Evolutionary conservation across 2,888 invertebrate genomes (phyloP).

Genomic region (Scaptomyza reducta): DNA sequence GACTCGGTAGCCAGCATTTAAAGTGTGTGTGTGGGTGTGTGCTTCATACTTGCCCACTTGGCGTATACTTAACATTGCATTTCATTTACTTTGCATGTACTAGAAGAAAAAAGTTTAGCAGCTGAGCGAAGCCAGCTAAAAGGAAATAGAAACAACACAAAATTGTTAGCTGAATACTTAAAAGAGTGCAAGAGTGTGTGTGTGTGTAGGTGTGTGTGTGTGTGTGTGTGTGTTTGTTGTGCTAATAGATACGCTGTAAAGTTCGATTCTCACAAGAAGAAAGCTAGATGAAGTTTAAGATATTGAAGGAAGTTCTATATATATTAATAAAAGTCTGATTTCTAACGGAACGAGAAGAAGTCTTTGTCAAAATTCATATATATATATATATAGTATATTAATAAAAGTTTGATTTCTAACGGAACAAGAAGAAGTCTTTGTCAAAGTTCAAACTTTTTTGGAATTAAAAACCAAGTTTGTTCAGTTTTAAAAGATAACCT

Average conservation of each 20-base stretch:
- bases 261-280: neutral
- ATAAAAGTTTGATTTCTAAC: no score
- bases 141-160: conserved; percentile 26
- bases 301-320: neutral
- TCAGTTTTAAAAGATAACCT: no score
- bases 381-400: no score
- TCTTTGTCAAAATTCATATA: no score
- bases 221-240: neutral
- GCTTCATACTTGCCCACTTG: conserved; percentile 37
- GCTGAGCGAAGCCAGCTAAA: conserved; percentile 22
- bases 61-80: conserved; percentile 52
- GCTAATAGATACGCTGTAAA: conserved; percentile 19
- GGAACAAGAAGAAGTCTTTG: no score
- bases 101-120: conserved; percentile 31
- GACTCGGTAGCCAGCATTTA: neutral
- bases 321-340: neutral
- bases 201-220: neutral
- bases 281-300: neutral
- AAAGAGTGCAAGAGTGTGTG: neutral
- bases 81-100: conserved; percentile 42
- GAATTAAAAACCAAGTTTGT: neutral
- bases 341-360: no score
- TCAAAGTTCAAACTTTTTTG: neutral
- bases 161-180: conserved; percentile 10
- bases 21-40: conserved; percentile 10